A percentile compares a stretch with the other conserved stretches of the same genome.
phyloP scores from a whole-genome alignment of 2,888 invertebrate genomes.

The Chaetogeoica ovagalla region DNA sequence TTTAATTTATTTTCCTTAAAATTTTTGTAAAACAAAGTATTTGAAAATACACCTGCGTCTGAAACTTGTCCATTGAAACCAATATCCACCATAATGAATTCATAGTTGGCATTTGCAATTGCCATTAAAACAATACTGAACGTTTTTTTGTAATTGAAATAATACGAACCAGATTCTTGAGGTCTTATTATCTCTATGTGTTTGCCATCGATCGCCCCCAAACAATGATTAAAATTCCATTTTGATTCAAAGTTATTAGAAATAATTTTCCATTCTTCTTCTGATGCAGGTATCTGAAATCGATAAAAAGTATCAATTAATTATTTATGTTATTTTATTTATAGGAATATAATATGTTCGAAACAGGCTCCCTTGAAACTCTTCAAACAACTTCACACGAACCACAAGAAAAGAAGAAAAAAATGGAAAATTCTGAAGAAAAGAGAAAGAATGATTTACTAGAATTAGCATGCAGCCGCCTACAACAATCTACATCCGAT shows the following conservation, averaged over 20 bases:
- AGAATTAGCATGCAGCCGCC: slow-evolving; percentile 27
- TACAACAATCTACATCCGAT: slow-evolving; percentile 16
- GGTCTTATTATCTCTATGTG: slow-evolving; percentile 37
- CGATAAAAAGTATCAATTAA: slow-evolving; percentile 20
- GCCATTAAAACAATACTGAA: slow-evolving; percentile 50
- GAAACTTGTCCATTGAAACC: slow-evolving; percentile 34
- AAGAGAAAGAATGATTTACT: slow-evolving; percentile 30
- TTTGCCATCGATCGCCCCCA: slow-evolving; percentile 50
- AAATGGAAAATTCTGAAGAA: slow-evolving; percentile 35
- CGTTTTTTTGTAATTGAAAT: slow-evolving; percentile 36
- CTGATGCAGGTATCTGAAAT: slow-evolving; percentile 32
- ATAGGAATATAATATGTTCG: slow-evolving; percentile 7
- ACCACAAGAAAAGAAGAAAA: slow-evolving; percentile 33
- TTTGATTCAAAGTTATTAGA: slow-evolving; percentile 28
- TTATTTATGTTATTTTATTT: slow-evolving; percentile 18
- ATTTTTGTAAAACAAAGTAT: slow-evolving; percentile 28
- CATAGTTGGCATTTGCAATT: slow-evolving; percentile 43
- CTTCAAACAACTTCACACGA: slow-evolving; percentile 4
- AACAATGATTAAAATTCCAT: slow-evolving; percentile 46
- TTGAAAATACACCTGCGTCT: slow-evolving; percentile 36
- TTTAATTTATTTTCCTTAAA: slow-evolving; percentile 25
- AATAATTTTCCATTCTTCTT: slow-evolving; percentile 50
- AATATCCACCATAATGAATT: slow-evolving; percentile 46
- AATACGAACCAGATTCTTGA: slow-evolving; percentile 35
- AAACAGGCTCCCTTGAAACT: neutral